Percentiles rank a stretch among this genome's conserved stretches.
Conservation (phyloP, 2,113 vertebrate species). For the Plestiodon gilberti region DNA sequence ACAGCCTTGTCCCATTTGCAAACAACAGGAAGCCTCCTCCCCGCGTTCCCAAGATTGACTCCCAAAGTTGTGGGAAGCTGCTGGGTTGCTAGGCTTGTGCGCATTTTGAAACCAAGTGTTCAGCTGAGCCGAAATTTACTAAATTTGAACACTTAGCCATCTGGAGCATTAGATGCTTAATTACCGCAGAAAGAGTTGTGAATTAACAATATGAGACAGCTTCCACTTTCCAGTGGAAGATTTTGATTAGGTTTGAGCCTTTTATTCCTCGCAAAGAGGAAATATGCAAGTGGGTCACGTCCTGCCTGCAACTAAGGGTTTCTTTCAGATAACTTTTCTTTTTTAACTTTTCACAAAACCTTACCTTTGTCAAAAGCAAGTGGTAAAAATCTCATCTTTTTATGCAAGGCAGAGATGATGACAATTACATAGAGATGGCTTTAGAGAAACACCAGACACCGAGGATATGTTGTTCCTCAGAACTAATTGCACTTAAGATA, state of each 20-base stretch:
- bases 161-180: slow-evolving; percentile 77
- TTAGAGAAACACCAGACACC: slow-evolving; percentile 40
- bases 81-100: slow-evolving; percentile 63
- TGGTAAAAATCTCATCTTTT: slow-evolving; percentile 42
- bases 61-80: slow-evolving; percentile 46
- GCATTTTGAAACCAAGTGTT: slow-evolving; percentile 62
- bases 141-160: slow-evolving; percentile 76
- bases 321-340: slow-evolving; percentile 38
- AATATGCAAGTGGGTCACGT: slow-evolving; percentile 11
- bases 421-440: slow-evolving; percentile 24
- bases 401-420: slow-evolving; percentile 28
- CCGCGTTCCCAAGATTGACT: slow-evolving; percentile 41
- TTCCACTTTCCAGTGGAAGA: slow-evolving; percentile 58
- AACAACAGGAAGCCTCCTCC: slow-evolving; percentile 25
- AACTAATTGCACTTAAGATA: slow-evolving; percentile 40
- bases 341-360: slow-evolving; percentile 12
- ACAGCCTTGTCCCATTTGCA: background rate
- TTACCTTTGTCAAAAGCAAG: slow-evolving; percentile 39
- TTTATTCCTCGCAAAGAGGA: slow-evolving; percentile 41
- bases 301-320: slow-evolving; percentile 40
- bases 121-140: slow-evolving; percentile 71
- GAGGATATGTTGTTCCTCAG: slow-evolving; percentile 41
- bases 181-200: slow-evolving; percentile 70
- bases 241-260: slow-evolving; percentile 58
- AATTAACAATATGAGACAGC: slow-evolving; percentile 70